Evolutionary conservation across 2,797 vertebrate species (phyloP).

Genomic region (Coregonus ussuriensis): DNA sequence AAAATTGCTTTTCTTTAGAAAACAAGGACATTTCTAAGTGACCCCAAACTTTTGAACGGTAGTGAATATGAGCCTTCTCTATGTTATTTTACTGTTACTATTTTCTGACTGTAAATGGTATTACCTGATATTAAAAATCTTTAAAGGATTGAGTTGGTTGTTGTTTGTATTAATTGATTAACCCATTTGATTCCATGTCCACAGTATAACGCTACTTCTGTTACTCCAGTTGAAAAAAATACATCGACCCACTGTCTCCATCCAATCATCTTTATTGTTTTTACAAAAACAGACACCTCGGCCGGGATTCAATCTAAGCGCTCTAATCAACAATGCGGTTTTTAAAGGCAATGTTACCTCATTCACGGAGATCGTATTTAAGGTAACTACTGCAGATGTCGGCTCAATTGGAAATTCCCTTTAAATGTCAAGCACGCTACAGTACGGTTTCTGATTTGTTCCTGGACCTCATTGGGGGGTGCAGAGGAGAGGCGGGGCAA

Average conservation of each 20-base stretch:
- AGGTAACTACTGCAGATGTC: not conserved
- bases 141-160: not conserved
- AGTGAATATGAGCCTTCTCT: not conserved
- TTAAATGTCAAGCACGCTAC: not conserved
- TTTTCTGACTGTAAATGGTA: slow-evolving; percentile 55
- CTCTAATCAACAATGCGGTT: not conserved
- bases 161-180: not conserved
- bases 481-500: not conserved
- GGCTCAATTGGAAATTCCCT: not conserved
- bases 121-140: slow-evolving; percentile 55
- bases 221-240: not conserved
- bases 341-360: not conserved
- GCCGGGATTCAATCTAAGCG: not conserved
- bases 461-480: not conserved
- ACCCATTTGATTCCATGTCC: not conserved
- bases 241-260: slow-evolving; percentile 2
- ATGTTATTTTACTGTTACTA: slow-evolving; percentile 49
- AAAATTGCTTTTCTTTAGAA: too few species aligned
- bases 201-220: not conserved
- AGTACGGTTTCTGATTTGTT: not conserved
- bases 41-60: too few species aligned
- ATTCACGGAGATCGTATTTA: not conserved
- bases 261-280: slow-evolving; percentile 10
- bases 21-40: too few species aligned
- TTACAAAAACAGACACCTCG: not conserved